Evolutionary conservation across 2,797 vertebrate species (phyloP).

Genomic region (Coracias cyanogaster): DNA sequence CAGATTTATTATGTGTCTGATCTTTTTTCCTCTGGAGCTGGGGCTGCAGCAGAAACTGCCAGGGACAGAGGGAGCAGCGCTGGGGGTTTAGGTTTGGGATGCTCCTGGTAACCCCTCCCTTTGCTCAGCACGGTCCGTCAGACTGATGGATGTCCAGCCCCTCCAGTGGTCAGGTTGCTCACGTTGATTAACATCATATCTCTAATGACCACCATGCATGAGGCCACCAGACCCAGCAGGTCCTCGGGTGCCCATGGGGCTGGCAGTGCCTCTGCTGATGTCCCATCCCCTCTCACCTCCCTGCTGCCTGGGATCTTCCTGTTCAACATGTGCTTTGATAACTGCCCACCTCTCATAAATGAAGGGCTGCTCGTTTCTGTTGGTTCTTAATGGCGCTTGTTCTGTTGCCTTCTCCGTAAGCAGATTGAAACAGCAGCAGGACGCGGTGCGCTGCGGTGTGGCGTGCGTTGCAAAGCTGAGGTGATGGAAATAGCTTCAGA

Average conservation of each 20-base stretch:
- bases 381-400: not conserved
- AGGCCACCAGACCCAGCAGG: accelerated
- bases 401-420: not conserved
- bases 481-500: not conserved
- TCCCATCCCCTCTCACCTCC: accelerated
- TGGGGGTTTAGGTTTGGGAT: not conserved
- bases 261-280: not conserved
- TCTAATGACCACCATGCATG: accelerated
- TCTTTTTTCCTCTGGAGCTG: not conserved
- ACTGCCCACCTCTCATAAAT: not conserved
- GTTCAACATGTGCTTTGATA: not conserved
- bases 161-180: not conserved
- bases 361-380: not conserved
- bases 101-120: not conserved
- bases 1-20: accelerated
- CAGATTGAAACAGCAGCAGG: not conserved
- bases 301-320: not conserved
- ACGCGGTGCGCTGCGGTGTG: not conserved
- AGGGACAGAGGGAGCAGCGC: accelerated
- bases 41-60: not conserved
- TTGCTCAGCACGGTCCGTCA: accelerated
- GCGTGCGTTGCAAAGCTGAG: accelerated
- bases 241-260: accelerated
- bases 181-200: accelerated
- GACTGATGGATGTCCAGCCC: accelerated